Evolutionary conservation across 2,113 vertebrate genomes (phyloP).

Genomic region (Australoheros scitulus): DNA sequence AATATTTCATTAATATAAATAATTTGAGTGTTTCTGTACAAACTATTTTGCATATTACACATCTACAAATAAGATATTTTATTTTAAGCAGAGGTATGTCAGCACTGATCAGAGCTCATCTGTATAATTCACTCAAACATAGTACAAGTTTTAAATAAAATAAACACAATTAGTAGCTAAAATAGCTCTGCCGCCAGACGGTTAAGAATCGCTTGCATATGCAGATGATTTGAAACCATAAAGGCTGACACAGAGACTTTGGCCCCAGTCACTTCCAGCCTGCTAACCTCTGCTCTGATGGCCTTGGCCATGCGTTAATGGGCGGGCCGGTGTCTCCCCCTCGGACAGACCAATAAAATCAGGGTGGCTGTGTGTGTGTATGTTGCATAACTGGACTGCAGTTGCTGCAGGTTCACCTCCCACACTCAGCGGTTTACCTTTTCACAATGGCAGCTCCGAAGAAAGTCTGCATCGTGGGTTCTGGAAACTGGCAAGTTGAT

Average conservation of each 20-base stretch:
- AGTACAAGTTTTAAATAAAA: neutral
- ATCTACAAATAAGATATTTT: neutral
- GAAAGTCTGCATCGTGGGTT: constrained; percentile 94
- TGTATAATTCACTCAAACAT: neutral
- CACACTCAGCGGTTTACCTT: neutral
- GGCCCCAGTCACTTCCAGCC: constrained; percentile 35
- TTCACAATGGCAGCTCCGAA: constrained; percentile 77
- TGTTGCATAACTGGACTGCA: constrained; percentile 56
- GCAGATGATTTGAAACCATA: neutral
- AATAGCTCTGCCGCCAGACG: no score
- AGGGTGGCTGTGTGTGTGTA: neutral
- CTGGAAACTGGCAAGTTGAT: constrained; percentile 91
- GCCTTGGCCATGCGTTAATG: neutral
- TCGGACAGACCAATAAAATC: constrained; percentile 63
- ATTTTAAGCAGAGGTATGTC: neutral
- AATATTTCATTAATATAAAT: neutral
- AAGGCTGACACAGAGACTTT: constrained; percentile 21
- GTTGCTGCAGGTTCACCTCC: neutral
- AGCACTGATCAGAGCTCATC: neutral
- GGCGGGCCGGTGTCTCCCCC: constrained; percentile 60
- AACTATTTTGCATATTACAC: neutral
- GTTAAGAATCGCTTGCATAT: neutral
- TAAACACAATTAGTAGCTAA: neutral
- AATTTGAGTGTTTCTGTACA: no score
- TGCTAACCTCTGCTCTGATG: constrained; percentile 27